phyloP scores from a whole-genome alignment of 2,797 vertebrate genomes.

The Coracias cyanogaster region DNA sequence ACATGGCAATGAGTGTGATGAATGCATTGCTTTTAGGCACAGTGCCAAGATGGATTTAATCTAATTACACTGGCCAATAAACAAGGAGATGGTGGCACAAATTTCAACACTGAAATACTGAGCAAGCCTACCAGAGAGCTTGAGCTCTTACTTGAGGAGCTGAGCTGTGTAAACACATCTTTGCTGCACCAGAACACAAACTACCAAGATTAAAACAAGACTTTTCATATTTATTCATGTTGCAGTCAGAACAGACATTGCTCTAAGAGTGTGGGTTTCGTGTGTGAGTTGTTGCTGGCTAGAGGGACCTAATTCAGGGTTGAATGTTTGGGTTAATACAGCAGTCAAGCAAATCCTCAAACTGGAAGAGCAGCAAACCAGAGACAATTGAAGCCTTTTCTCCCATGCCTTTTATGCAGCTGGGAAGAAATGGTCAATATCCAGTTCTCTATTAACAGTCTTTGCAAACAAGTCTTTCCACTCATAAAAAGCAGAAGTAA shows the following conservation, averaged over 20 bases:
- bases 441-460: background rate
- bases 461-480: background rate
- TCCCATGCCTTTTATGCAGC: background rate
- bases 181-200: background rate
- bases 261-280: background rate
- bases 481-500: conserved; percentile 5
- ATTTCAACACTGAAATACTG: background rate
- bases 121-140: background rate
- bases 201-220: background rate
- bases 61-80: background rate
- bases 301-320: background rate
- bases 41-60: background rate
- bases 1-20: background rate
- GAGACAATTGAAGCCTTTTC: background rate
- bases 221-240: background rate
- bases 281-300: background rate
- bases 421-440: background rate
- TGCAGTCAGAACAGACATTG: background rate
- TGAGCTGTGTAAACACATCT: background rate
- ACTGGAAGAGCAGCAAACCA: background rate
- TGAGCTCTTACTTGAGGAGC: background rate
- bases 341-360: background rate
- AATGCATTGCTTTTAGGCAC: background rate
- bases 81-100: background rate
- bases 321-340: background rate